Conservation (phyloP, 2,113 vertebrate genomes). For the Ramphastos sulfuratus region DNA sequence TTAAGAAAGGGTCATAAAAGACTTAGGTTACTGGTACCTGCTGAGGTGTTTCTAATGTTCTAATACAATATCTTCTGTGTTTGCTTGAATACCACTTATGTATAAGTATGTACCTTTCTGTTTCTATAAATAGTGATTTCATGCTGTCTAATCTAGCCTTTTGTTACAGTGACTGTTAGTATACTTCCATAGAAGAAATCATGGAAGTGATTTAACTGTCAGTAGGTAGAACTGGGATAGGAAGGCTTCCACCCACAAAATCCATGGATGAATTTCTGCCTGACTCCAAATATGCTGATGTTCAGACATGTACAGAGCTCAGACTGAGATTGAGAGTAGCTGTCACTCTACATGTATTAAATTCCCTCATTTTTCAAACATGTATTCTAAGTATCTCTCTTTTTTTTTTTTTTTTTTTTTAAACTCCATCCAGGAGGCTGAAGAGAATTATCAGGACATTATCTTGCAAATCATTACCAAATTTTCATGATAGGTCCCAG, state of each 20-base stretch:
- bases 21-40: background rate
- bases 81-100: background rate
- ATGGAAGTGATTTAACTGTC: background rate
- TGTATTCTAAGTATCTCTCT: background rate
- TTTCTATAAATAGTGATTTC: background rate
- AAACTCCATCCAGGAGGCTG: background rate
- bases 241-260: background rate
- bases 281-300: background rate
- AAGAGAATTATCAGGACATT: background rate
- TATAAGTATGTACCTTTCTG: background rate
- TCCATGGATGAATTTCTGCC: background rate
- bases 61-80: background rate
- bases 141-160: background rate
- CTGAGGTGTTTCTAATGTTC: background rate
- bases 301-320: background rate
- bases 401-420: background rate
- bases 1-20: background rate
- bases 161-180: background rate
- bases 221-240: background rate
- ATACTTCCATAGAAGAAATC: background rate
- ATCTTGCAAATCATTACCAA: background rate
- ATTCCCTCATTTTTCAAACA: background rate
- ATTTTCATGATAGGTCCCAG: background rate
- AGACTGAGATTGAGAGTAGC: background rate
- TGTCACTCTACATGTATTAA: background rate